phyloP scores from a whole-genome alignment of 2,797 vertebrate genomes.

The Gadopsis bispinosus region DNA sequence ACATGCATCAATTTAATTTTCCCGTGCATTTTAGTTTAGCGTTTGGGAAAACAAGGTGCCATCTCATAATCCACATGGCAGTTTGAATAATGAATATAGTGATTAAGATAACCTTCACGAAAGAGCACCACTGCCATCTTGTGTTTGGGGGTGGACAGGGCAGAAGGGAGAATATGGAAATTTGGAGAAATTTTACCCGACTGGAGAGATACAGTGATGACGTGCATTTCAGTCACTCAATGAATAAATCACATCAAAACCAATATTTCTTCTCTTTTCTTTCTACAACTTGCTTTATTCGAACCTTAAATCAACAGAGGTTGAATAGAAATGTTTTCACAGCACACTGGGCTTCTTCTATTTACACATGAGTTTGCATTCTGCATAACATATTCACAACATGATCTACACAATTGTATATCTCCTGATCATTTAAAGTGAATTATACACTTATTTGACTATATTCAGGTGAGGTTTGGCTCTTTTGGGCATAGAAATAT shows the following conservation, averaged over 20 bases:
- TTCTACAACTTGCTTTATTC: slow-evolving; percentile 65
- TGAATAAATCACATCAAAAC: neutral
- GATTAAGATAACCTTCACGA: slow-evolving; percentile 14
- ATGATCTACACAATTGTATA: neutral
- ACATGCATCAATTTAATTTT: neutral
- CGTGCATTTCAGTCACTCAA: neutral
- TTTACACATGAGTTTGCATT: slow-evolving; percentile 31
- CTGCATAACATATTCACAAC: slow-evolving; percentile 20
- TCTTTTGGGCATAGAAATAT: slow-evolving; percentile 14
- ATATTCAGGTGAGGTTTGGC: slow-evolving; percentile 7
- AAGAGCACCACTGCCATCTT: slow-evolving; percentile 79
- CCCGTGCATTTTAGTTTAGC: neutral
- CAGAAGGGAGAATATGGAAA: neutral
- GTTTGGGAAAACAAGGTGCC: neutral
- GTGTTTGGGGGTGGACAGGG: slow-evolving; percentile 64
- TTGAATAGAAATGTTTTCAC: slow-evolving; percentile 20
- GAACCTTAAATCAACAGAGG: slow-evolving; percentile 21
- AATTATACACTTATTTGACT: neutral
- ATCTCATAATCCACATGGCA: neutral
- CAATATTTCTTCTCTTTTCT: slow-evolving; percentile 6
- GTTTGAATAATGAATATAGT: neutral
- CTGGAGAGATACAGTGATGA: neutral
- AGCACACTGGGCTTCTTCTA: slow-evolving; percentile 2
- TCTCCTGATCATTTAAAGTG: neutral
- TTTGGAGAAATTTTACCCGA: neutral